These are phyloP conservation scores for Naso thynnoides DNA, from an alignment of 2,797 vertebrate genomes.

Conservation along the genomic window DNA sequence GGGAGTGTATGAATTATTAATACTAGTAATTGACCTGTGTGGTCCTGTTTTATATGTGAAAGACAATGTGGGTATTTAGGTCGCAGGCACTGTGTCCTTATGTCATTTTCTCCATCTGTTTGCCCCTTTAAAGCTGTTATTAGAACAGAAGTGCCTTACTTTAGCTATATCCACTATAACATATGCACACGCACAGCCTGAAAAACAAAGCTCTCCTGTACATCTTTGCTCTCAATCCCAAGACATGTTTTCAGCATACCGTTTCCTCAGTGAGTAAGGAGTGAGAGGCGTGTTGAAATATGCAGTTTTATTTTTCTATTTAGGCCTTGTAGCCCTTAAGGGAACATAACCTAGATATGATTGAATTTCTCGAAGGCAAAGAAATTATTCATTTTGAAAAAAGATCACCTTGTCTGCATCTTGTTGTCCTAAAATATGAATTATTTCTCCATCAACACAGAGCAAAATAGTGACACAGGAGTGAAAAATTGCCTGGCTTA, in stretches of 20 bases:
- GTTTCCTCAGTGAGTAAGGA: slow-evolving; percentile 16
- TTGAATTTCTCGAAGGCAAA: slow-evolving; percentile 35
- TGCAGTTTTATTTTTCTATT: slow-evolving; percentile 32
- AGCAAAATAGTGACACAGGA: slow-evolving; percentile 25
- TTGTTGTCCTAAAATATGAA: slow-evolving; percentile 31
- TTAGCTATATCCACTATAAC: background rate
- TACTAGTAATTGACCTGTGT: slow-evolving; percentile 50
- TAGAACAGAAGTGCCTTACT: background rate
- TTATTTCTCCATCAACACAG: slow-evolving; percentile 21
- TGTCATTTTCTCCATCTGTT: slow-evolving; percentile 37
- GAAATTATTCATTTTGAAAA: slow-evolving; percentile 42
- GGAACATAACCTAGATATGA: slow-evolving; percentile 19
- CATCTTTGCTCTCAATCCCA: slow-evolving; percentile 24
- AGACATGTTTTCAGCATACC: slow-evolving; percentile 18
- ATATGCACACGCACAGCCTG: background rate
- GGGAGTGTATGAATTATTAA: slow-evolving; percentile 64
- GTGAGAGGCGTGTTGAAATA: slow-evolving; percentile 16
- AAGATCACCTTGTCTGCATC: slow-evolving; percentile 32
- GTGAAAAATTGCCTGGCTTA: slow-evolving; percentile 27
- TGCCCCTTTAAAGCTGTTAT: background rate
- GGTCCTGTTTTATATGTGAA: slow-evolving; percentile 11
- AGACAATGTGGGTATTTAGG: slow-evolving; percentile 13
- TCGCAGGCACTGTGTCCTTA: slow-evolving; percentile 22
- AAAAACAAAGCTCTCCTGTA: slow-evolving; percentile 28
- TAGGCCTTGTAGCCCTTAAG: slow-evolving; percentile 20